Evolutionary conservation across 2,113 vertebrate genomes (phyloP).

Genomic region (Verasper variegatus): DNA sequence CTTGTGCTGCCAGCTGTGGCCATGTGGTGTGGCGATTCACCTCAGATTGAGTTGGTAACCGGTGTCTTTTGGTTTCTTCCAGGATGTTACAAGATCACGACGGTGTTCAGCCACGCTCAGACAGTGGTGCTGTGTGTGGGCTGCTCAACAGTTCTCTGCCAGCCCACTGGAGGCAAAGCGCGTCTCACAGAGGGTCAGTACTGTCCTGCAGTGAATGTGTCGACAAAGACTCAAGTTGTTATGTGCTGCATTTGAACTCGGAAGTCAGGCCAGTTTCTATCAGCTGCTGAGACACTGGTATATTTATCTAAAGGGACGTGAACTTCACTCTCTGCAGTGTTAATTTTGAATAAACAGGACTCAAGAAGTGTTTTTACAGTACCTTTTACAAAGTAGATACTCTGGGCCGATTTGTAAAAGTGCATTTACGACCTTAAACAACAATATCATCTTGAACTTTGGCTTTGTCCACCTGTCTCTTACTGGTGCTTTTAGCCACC

Average conservation of each 20-base stretch:
- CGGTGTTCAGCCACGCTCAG: conserved; percentile 87
- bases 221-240: not conserved
- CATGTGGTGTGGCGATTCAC: not conserved
- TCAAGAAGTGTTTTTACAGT: too few species aligned
- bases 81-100: conserved; percentile 89
- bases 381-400: too few species aligned
- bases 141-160: conserved; percentile 85
- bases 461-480: too few species aligned
- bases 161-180: conserved; percentile 87
- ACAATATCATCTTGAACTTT: too few species aligned
- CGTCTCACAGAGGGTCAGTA: conserved; percentile 86
- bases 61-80: not conserved
- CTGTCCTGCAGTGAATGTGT: not conserved
- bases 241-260: too few species aligned
- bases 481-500: too few species aligned
- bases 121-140: conserved; percentile 86
- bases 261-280: not conserved
- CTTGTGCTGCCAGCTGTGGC: not conserved
- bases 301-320: not conserved
- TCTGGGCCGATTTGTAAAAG: too few species aligned
- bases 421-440: too few species aligned
- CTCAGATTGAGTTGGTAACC: not conserved
- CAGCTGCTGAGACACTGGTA: not conserved
- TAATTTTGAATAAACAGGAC: too few species aligned
- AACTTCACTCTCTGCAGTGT: too few species aligned